A percentile compares a stretch with the other conserved stretches of the same genome.
phyloP scores from a whole-genome alignment of 1,140 invertebrate genomes.

The Orussus abietinus region DNA sequence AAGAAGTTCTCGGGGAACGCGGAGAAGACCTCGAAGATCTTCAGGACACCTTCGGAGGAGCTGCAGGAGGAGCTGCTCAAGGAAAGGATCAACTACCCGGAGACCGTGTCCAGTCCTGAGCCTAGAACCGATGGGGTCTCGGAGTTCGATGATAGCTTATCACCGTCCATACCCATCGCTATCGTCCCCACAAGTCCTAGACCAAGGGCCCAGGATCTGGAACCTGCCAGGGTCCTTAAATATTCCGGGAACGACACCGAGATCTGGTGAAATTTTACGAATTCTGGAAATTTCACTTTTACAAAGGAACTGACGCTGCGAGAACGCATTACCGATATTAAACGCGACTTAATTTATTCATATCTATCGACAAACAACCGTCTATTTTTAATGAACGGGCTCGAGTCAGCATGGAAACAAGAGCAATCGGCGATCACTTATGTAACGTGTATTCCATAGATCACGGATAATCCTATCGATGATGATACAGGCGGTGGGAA shows the following conservation, averaged over 20 bases:
- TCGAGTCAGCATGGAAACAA: too few species aligned
- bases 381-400: too few species aligned
- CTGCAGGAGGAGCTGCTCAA: slow-evolving; percentile 59
- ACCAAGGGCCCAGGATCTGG: slow-evolving; percentile 41
- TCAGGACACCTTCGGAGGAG: slow-evolving; percentile 51
- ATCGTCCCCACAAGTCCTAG: slow-evolving; percentile 40
- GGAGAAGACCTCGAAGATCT: slow-evolving; percentile 40
- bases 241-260: slow-evolving; percentile 65
- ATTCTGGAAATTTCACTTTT: too few species aligned
- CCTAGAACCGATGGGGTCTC: slow-evolving; percentile 39
- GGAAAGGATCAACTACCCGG: slow-evolving; percentile 67
- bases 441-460: too few species aligned
- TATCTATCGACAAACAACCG: too few species aligned
- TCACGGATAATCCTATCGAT: too few species aligned
- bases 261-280: slow-evolving; percentile 66
- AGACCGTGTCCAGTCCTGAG: slow-evolving; percentile 56
- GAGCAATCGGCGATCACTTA: too few species aligned
- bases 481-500: too few species aligned
- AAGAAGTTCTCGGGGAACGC: slow-evolving; percentile 38
- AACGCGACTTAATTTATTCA: too few species aligned
- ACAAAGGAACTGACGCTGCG: too few species aligned
- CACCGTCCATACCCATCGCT: slow-evolving; percentile 22
- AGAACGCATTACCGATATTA: too few species aligned
- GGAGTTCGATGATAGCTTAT: slow-evolving; percentile 33
- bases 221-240: slow-evolving; percentile 51